These are phyloP conservation scores for Macquaria ambigua DNA, from an alignment of 2,113 vertebrate species.

Conservation along the genomic window DNA sequence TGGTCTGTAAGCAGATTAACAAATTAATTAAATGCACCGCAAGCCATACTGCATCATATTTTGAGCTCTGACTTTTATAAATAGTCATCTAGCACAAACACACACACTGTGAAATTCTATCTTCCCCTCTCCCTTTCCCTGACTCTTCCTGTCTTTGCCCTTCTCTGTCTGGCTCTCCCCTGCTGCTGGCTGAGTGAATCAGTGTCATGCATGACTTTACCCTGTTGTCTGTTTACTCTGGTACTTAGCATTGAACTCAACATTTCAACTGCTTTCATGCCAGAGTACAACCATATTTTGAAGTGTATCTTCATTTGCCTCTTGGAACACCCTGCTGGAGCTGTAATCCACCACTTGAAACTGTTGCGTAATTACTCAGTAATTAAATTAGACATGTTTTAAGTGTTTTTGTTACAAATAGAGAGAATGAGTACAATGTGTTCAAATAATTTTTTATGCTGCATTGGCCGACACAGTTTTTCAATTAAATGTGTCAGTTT, in stretches of 20 bases:
- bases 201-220: constrained; percentile 58
- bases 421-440: not conserved
- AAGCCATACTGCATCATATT: constrained; percentile 41
- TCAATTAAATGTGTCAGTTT: constrained; percentile 6
- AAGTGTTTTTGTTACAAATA: constrained; percentile 13
- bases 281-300: constrained; percentile 34
- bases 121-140: constrained; percentile 8
- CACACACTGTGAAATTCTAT: constrained; percentile 41
- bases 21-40: constrained; percentile 51
- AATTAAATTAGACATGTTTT: constrained; percentile 47
- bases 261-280: constrained; percentile 53
- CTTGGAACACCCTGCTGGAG: constrained; percentile 26
- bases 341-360: constrained; percentile 35
- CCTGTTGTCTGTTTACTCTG: constrained; percentile 52
- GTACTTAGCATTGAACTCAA: constrained; percentile 48
- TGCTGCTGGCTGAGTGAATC: constrained; percentile 57
- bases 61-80: constrained; percentile 38
- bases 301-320: constrained; percentile 63
- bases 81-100: constrained; percentile 32
- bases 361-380: constrained; percentile 35
- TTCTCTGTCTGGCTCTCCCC: constrained; percentile 39
- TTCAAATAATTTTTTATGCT: constrained; percentile 2
- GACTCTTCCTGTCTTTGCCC: constrained; percentile 50
- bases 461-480: not conserved
- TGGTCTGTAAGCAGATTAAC: constrained; percentile 57